phyloP scores from a whole-genome alignment of 2,113 vertebrate species.

The Erythrocercus mccallii region DNA sequence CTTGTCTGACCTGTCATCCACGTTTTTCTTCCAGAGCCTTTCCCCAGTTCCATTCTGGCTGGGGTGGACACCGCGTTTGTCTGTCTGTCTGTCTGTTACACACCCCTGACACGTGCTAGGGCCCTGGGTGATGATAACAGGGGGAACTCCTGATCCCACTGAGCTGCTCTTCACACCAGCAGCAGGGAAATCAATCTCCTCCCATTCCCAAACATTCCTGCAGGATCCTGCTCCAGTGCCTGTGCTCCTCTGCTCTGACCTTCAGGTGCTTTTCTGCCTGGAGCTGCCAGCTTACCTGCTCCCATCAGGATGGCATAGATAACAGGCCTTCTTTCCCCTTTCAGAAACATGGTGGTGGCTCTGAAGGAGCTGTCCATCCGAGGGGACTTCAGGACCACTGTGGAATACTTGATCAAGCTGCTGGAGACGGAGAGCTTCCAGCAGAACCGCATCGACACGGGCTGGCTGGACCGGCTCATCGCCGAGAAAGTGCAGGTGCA shows the following conservation, averaged over 20 bases:
- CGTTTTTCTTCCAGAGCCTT: background rate
- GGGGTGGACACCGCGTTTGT: background rate
- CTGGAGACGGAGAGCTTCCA: slow-evolving; percentile 98
- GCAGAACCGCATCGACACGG: slow-evolving; percentile 93
- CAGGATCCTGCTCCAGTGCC: background rate
- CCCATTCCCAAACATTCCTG: background rate
- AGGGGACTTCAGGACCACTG: slow-evolving; percentile 97
- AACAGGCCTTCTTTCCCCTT: background rate
- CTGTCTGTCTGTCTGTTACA: background rate
- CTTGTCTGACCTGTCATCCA: background rate
- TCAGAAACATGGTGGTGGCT: slow-evolving; percentile 97
- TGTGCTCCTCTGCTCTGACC: background rate
- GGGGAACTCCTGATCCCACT: background rate
- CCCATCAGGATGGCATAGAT: accelerated
- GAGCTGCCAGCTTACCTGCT: background rate
- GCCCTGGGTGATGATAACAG: background rate
- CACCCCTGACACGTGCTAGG: accelerated
- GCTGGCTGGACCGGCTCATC: slow-evolving; percentile 96
- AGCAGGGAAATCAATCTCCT: background rate
- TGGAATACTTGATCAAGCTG: slow-evolving; percentile 96
- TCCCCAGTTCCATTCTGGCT: background rate
- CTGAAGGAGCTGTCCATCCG: slow-evolving; percentile 96
- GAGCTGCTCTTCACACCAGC: background rate
- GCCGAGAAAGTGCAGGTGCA: slow-evolving; percentile 97
- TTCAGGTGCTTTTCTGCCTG: background rate